These are phyloP conservation scores for Cololabis saira DNA, from an alignment of 2,113 vertebrate genomes.

Conservation along the genomic window DNA sequence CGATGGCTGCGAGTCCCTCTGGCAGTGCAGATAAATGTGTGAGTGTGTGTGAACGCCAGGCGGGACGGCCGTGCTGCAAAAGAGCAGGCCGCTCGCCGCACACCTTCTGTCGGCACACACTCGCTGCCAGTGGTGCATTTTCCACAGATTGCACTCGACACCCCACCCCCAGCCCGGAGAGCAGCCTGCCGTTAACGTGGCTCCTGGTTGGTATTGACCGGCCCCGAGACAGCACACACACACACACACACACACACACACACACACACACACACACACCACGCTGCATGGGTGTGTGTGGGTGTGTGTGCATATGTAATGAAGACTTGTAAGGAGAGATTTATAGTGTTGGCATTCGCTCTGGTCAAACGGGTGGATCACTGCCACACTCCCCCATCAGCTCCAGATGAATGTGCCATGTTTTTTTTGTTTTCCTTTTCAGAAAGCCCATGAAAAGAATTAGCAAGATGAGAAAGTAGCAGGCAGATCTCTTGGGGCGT, in stretches of 20 bases:
- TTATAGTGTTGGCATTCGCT: constrained; percentile 59
- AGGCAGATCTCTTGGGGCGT: constrained; percentile 58
- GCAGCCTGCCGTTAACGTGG: constrained; percentile 50
- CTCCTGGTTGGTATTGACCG: constrained; percentile 53
- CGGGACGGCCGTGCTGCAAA: constrained; percentile 7
- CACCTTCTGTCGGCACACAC: constrained; percentile 57
- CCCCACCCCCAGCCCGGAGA: constrained; percentile 39
- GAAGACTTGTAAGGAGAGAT: constrained; percentile 45
- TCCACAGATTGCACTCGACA: constrained; percentile 48
- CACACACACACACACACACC: constrained; percentile 9
- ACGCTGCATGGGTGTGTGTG: neutral
- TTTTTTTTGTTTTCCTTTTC: constrained; percentile 68
- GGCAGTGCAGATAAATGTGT: constrained; percentile 12
- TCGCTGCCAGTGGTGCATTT: constrained; percentile 57
- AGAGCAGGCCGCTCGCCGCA: constrained; percentile 3
- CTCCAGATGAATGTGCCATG: constrained; percentile 52
- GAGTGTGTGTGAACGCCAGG: constrained; percentile 9
- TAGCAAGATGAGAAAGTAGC: constrained; percentile 68
- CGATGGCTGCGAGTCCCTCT: neutral
- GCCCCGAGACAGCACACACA: constrained; percentile 32
- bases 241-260: constrained; percentile 9
- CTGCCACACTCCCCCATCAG: constrained; percentile 41
- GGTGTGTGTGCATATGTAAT: constrained; percentile 21
- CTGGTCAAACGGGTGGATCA: constrained; percentile 45
- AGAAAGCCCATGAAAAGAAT: constrained; percentile 65